Conservation (phyloP, 2,797 vertebrate genomes). For the Thalassophryne amazonica region DNA sequence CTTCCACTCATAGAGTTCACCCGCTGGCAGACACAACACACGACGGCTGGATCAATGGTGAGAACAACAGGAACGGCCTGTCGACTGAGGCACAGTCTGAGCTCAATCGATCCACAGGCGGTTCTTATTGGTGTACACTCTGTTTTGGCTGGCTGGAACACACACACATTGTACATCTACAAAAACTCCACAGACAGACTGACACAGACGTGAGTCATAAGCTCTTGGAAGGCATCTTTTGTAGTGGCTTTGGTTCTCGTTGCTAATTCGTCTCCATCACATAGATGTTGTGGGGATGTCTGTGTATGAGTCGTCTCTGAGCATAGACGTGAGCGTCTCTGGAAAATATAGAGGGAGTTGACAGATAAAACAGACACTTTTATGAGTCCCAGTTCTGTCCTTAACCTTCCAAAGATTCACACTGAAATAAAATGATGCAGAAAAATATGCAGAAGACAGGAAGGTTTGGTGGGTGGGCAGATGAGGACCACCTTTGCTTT, state of each 20-base stretch:
- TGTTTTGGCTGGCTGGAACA: constrained; percentile 33
- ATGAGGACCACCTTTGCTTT: too few relatives aligned
- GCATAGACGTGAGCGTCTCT: background rate
- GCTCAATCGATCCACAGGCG: constrained; percentile 56
- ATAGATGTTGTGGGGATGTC: constrained; percentile 12
- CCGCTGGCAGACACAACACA: constrained; percentile 32
- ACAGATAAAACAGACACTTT: constrained; percentile 37
- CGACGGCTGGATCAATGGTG: constrained; percentile 56
- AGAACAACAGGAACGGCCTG: constrained; percentile 58
- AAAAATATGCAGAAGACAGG: constrained; percentile 17
- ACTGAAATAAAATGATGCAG: constrained; percentile 22
- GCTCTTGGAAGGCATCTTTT: constrained; percentile 38
- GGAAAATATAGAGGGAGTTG: constrained; percentile 30
- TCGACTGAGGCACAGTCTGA: constrained; percentile 62
- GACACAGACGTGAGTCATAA: constrained; percentile 44
- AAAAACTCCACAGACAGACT: constrained; percentile 6
- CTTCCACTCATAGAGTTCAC: background rate
- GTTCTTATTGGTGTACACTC: constrained; percentile 58
- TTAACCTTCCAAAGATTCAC: constrained; percentile 51
- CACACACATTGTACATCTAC: constrained; percentile 12
- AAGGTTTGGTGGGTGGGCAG: background rate
- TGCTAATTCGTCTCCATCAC: constrained; percentile 31
- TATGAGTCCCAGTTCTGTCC: constrained; percentile 28
- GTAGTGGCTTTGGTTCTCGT: constrained; percentile 37
- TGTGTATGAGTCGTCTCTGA: constrained; percentile 1